phyloP scores from a whole-genome alignment of 1,140 invertebrate species.

The Calliphora vicina region DNA sequence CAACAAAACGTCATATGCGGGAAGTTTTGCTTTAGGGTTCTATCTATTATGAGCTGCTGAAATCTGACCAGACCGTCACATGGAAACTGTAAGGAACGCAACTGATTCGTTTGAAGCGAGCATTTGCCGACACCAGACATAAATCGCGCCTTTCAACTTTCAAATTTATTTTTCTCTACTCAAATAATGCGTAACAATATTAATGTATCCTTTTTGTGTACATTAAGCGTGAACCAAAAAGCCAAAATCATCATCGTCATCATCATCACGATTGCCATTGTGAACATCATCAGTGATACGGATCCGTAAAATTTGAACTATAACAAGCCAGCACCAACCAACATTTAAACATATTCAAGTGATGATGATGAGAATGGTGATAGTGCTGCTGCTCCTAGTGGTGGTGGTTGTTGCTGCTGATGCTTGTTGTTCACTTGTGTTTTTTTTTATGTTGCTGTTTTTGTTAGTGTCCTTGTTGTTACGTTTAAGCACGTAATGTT shows the following conservation, averaged over 20 bases:
- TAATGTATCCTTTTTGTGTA: neutral
- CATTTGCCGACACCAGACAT: no score
- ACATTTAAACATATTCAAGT: neutral
- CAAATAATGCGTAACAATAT: neutral
- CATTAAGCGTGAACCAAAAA: slow-evolving; percentile 3
- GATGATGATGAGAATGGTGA: neutral
- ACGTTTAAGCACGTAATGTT: slow-evolving; percentile 32
- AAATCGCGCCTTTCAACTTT: no score
- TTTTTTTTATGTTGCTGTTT: neutral
- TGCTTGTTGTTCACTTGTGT: neutral
- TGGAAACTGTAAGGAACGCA: no score
- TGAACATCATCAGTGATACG: neutral
- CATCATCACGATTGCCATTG: neutral
- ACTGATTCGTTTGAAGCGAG: no score
- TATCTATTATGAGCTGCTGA: no score
- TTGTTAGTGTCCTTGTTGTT: neutral
- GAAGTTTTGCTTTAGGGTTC: no score
- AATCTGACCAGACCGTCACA: no score
- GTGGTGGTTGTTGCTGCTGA: neutral
- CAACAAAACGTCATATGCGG: no score
- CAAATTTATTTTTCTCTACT: no score
- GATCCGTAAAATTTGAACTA: neutral
- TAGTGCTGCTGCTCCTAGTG: neutral
- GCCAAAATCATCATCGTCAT: neutral
- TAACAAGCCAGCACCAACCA: neutral